Conservation (phyloP, 2,113 vertebrate species). For the Syngnathus floridae region DNA sequence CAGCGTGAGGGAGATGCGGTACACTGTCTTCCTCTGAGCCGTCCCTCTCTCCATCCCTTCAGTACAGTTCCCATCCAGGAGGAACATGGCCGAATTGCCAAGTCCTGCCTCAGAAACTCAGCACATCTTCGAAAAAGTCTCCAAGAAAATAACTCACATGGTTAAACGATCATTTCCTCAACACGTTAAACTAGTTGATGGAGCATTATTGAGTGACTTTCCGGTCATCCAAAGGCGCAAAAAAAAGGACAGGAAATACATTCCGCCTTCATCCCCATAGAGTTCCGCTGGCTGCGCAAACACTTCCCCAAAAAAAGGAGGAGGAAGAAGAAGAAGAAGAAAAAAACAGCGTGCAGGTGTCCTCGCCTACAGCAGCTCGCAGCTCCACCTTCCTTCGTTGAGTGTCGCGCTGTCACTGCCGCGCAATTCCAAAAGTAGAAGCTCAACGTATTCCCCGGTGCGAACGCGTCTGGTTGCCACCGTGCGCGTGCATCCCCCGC, state of each 20-base stretch:
- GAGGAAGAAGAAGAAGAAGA: neutral
- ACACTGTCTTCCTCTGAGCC: conserved; percentile 81
- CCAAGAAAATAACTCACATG: neutral
- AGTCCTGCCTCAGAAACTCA: neutral
- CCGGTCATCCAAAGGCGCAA: conserved; percentile 42
- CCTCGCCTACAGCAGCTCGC: neutral
- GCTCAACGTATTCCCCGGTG: conserved; percentile 20
- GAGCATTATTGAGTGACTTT: neutral
- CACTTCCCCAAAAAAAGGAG: no score
- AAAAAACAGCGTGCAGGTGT: neutral
- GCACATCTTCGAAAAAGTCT: neutral
- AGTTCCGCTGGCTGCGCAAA: conserved; percentile 6
- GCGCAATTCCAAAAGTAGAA: neutral
- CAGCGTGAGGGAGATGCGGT: conserved; percentile 90
- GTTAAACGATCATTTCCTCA: neutral
- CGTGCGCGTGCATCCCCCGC: conserved; percentile 47
- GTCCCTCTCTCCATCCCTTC: conserved; percentile 77
- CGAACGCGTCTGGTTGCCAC: conserved; percentile 40
- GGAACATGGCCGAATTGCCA: conserved; percentile 66
- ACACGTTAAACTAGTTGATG: neutral
- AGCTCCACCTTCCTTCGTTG: neutral
- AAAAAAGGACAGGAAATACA: conserved; percentile 34
- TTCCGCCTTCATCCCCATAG: conserved; percentile 37
- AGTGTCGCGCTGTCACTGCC: neutral
- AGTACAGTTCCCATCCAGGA: conserved; percentile 72